Evolutionary conservation across 2,113 vertebrate genomes (phyloP).

Genomic region (Microcebus murinus): DNA sequence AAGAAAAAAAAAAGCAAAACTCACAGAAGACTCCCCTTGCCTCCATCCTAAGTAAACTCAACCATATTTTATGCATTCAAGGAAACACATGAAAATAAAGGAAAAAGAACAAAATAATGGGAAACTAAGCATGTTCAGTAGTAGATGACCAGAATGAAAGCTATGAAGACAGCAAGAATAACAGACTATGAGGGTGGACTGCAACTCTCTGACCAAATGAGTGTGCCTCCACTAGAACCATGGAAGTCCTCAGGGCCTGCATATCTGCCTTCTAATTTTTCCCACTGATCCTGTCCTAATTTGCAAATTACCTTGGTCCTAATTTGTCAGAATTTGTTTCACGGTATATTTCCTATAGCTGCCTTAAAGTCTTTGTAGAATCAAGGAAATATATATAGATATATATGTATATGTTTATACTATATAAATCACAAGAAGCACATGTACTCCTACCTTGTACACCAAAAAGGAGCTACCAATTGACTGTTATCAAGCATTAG

Average conservation of each 20-base stretch:
- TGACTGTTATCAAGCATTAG: background rate
- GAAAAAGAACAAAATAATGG: background rate
- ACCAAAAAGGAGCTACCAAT: background rate
- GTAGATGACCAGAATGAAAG: background rate
- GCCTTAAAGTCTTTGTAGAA: conserved; percentile 23
- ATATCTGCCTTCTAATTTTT: background rate
- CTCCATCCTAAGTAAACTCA: background rate
- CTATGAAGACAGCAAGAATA: background rate
- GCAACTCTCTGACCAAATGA: background rate
- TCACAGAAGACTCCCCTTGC: background rate
- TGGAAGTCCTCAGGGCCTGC: background rate
- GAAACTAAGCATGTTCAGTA: background rate
- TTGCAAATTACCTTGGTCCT: background rate
- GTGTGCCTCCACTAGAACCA: background rate
- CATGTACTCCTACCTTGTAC: background rate
- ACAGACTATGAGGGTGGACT: background rate
- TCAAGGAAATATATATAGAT: background rate
- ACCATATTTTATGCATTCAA: background rate
- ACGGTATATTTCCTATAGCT: background rate
- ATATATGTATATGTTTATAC: background rate
- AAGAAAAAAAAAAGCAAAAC: background rate
- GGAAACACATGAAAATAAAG: background rate
- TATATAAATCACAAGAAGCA: background rate
- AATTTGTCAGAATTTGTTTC: conserved; percentile 5
- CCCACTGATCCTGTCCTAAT: background rate